These are phyloP conservation scores for Argynnis bischoffii DNA, from an alignment of 2,888 invertebrate genomes.

Conservation along the genomic window DNA sequence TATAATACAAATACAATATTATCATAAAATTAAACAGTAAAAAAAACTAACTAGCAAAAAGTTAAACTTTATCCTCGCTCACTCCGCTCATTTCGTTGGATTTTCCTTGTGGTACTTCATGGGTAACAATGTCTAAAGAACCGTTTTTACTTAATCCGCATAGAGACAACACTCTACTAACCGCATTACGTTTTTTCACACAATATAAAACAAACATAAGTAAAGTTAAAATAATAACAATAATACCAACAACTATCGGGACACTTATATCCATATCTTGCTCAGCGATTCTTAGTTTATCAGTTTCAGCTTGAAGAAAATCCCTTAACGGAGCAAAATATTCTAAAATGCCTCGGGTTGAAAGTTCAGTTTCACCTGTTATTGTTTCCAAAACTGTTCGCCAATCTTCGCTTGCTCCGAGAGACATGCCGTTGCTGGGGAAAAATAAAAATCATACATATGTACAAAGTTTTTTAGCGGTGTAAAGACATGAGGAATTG, in stretches of 20 bases:
- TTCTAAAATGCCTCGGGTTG: constrained; percentile 65
- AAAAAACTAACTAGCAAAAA: constrained; percentile 26
- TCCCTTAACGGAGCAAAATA: constrained; percentile 65
- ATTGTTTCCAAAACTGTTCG: constrained; percentile 65
- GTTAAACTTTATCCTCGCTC: constrained; percentile 69
- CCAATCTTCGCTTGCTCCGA: constrained; percentile 75
- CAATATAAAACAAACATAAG: constrained; percentile 68
- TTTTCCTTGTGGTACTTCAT: constrained; percentile 62
- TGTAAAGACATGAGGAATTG: too few relatives aligned
- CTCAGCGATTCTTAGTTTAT: constrained; percentile 49
- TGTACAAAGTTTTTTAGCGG: not conserved
- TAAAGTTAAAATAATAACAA: constrained; percentile 62
- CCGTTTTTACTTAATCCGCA: constrained; percentile 74
- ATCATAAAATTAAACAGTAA: constrained; percentile 7
- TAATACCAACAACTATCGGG: constrained; percentile 66
- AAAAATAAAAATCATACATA: not conserved
- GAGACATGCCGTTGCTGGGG: constrained; percentile 71
- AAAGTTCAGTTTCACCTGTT: constrained; percentile 70
- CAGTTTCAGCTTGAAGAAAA: constrained; percentile 60
- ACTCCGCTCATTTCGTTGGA: constrained; percentile 60
- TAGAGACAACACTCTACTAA: constrained; percentile 58
- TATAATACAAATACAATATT: not conserved
- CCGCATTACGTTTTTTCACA: constrained; percentile 63
- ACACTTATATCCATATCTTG: constrained; percentile 68
- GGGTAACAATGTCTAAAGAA: constrained; percentile 71